phyloP scores from a whole-genome alignment of 30 jellyfish, hydroid and myxozoan species.

The Mastigias papua region DNA sequence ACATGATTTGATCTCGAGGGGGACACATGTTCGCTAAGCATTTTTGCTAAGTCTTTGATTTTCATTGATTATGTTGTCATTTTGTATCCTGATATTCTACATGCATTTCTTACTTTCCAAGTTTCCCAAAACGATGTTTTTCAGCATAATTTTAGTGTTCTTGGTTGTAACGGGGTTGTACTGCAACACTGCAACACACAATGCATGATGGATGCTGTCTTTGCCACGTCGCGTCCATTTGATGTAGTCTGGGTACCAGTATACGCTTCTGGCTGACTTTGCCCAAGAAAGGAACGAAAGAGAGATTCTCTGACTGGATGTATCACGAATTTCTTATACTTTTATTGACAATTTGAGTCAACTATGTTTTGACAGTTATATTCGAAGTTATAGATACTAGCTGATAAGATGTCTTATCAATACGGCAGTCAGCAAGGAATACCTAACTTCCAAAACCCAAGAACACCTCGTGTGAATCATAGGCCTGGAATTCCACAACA shows the following conservation, averaged over 20 bases:
- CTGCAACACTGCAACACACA: conserved; percentile 1
- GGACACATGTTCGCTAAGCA: no score
- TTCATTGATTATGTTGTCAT: no score
- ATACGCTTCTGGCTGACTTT: conserved; percentile 1
- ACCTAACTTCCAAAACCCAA: conserved; percentile 16
- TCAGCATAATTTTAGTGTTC: no score
- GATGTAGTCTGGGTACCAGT: conserved; percentile 43
- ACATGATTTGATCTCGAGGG: no score
- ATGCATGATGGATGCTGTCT: conserved; percentile 68
- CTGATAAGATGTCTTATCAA: conserved; percentile 39
- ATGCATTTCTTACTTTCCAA: no score
- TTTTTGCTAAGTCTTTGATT: no score
- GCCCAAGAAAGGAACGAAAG: not conserved
- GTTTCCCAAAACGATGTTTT: no score
- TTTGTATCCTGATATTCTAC: no score
- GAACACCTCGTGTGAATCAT: conserved; percentile 10
- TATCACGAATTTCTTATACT: not conserved
- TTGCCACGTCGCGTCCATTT: conserved; percentile 81
- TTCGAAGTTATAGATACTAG: no score
- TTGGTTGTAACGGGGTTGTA: no score
- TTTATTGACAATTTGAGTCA: not conserved
- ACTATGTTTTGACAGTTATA: conserved; percentile 26
- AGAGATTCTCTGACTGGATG: not conserved
- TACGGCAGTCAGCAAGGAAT: conserved; percentile 45
- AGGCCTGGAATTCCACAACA: conserved; percentile 48